Percentiles rank a stretch among this genome's conserved stretches.
Conservation (phyloP, 2,113 vertebrate genomes). For the Lepus timidus region DNA sequence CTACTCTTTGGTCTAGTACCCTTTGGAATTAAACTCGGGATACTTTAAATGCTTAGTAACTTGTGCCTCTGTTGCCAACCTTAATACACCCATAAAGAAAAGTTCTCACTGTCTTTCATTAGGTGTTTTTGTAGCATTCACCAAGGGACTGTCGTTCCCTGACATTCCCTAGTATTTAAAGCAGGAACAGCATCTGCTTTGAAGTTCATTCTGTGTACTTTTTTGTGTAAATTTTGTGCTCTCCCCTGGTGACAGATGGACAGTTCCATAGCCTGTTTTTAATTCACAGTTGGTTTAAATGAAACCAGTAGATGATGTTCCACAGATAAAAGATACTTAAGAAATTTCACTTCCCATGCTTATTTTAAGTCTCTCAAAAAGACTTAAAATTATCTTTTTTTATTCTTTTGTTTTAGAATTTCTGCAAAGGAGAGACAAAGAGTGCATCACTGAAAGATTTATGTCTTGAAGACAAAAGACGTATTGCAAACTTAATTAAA, state of each 20-base stretch:
- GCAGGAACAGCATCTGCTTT: neutral
- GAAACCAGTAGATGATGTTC: neutral
- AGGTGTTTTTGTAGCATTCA: neutral
- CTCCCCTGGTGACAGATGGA: neutral
- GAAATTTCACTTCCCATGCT: constrained; percentile 7
- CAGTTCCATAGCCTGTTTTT: constrained; percentile 40
- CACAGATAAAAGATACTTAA: constrained; percentile 39
- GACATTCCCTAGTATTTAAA: neutral
- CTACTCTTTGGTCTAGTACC: neutral
- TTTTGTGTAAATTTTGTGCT: constrained; percentile 42
- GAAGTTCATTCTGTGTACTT: neutral
- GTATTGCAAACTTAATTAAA: constrained; percentile 97
- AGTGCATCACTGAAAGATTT: constrained; percentile 96
- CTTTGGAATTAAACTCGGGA: neutral
- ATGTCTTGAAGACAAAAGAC: constrained; percentile 97
- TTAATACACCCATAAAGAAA: neutral
- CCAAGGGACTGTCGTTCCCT: neutral
- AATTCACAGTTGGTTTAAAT: constrained; percentile 61
- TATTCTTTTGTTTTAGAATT: constrained; percentile 88
- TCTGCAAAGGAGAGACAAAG: constrained; percentile 85
- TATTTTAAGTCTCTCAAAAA: constrained; percentile 73
- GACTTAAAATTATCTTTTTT: constrained; percentile 75
- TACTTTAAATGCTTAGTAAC: neutral
- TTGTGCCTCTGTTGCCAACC: neutral
- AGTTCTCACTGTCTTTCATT: neutral